phyloP scores from a whole-genome alignment of 2,113 vertebrate genomes.

The Ibidorhyncha struthersii region DNA sequence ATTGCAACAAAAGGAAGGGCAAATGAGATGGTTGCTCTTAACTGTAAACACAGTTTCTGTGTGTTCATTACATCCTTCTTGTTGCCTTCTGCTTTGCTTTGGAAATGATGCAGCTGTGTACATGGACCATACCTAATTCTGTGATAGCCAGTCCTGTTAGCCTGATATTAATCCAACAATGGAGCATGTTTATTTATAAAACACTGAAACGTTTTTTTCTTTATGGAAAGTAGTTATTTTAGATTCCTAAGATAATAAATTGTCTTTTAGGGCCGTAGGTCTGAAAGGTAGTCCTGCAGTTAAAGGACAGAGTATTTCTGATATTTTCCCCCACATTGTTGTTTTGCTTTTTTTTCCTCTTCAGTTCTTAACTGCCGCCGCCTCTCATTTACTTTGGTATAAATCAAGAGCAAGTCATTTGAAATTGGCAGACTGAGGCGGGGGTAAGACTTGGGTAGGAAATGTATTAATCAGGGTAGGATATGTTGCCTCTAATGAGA shows the following conservation, averaged over 20 bases:
- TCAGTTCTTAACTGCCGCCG: background rate
- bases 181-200: background rate
- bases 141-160: background rate
- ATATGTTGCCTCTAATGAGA: background rate
- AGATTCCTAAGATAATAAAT: background rate
- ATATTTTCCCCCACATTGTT: background rate
- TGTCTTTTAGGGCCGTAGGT: background rate
- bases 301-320: background rate
- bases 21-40: background rate
- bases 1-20: background rate
- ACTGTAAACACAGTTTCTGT: background rate
- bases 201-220: background rate
- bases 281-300: background rate
- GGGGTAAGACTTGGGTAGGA: background rate
- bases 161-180: background rate
- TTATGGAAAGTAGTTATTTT: background rate
- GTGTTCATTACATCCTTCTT: background rate
- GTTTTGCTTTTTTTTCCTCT: background rate
- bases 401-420: background rate
- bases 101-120: background rate
- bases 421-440: background rate
- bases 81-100: background rate
- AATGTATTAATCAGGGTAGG: background rate
- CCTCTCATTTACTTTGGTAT: background rate
- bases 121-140: background rate